A percentile compares a stretch with the other conserved stretches of the same genome.
Evolutionary conservation across 2,797 vertebrate genomes (phyloP).

Genomic region (Chaetodon trifasciatus): DNA sequence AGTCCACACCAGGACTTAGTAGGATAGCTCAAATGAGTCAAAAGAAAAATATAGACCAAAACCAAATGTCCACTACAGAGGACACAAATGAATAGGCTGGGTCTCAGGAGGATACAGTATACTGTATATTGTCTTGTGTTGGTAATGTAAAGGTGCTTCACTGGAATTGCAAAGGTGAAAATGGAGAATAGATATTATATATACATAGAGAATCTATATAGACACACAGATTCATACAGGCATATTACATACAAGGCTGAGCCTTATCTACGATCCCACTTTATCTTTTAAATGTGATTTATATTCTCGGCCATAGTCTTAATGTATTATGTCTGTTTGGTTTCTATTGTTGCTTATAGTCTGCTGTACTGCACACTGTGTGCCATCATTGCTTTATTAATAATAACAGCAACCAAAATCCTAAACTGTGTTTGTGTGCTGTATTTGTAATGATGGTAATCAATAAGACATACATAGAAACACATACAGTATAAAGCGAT

Average conservation of each 20-base stretch:
- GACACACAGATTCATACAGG: not conserved
- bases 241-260: not conserved
- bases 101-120: not conserved
- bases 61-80: no score
- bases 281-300: not conserved
- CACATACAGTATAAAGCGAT: not conserved
- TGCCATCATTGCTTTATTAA: not conserved
- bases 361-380: not conserved
- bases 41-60: no score
- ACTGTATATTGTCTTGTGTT: not conserved
- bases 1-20: no score
- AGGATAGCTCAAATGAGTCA: no score
- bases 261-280: not conserved
- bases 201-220: not conserved
- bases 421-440: not conserved
- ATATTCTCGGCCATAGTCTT: not conserved
- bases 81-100: no score
- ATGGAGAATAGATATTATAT: not conserved
- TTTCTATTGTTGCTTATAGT: not conserved
- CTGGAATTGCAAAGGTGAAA: not conserved
- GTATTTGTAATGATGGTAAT: not conserved
- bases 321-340: not conserved
- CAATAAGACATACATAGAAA: not conserved
- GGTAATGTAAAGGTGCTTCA: not conserved
- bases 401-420: not conserved